Evolutionary conservation across 2,797 vertebrate species (phyloP), one percentile per base, ranked within the genome.

Genomic region (Pseudomugil gertrudae): DNA sequence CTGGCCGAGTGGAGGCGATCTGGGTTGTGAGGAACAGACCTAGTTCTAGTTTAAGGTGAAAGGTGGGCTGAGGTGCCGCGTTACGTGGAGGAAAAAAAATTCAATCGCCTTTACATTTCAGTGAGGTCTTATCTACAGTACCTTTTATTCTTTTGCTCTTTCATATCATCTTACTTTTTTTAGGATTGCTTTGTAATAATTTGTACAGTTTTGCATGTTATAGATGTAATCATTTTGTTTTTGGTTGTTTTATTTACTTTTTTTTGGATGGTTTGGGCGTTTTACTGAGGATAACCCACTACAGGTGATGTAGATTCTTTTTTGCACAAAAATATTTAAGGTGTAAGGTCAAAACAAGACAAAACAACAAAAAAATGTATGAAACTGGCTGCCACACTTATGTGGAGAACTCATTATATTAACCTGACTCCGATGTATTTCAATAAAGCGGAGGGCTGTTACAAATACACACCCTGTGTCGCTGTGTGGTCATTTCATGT

Each of bases 171-270:
- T 85, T 94, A 95, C 94, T 92, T 92, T 92, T 94, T 92, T 66
- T 88, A 90, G 85, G 80, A 93, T 94, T 94, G 93, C 94, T 95
- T 93, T 97, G 95, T 96, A 96, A 97, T 95, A 95, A 96, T 97
- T 94, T 97, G 96, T 97, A 97, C 96, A 97, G 96, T 96, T 97
- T 96, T 96, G 96, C 96, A 96, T 97, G 96, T 95, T 94, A 91
- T 96, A 94, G 95, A 93, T 97, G 95, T 96, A 95, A 95, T 96
- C 94, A 95, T 94, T 95, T 92, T 87, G 89, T 91, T 93, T 92
- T 87, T 26, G 75, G 83, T 91, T 88, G 73, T 90, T 89, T 89
- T 90, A 88, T 87, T 92, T 90, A 88, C 91, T 95, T 91, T 86
- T 91, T 93, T 95, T 93, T 94, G 90, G 83, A 4, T 74, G 89